Base-by-base conservation (phyloP, 2,797 vertebrate species). In the Takifugu rubripes region DNA sequence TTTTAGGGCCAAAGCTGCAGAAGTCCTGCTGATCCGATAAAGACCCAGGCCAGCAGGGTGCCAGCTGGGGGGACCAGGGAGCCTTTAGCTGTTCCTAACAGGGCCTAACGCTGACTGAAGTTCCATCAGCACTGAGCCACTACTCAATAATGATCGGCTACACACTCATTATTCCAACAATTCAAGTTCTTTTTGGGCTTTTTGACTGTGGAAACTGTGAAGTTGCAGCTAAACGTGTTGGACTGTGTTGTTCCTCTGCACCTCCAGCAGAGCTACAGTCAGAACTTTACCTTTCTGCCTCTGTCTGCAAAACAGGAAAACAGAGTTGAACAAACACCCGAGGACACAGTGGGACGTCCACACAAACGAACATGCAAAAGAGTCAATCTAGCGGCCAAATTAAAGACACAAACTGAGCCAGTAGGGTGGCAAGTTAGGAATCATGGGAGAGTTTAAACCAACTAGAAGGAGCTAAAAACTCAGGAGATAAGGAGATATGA, bases 241-340 rank as follows among this genome's bases (percentile, higher is more conserved):
- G 33, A 12, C 11, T 7, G 27, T 29, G 27, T 21, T 29, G 27
- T 29, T 29, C 7, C 27, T 29, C 27, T 29, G 27, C 27, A 7
- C 27, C 27, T 4, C 27, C 27, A 29, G 4, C 27, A 36, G 36
- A 40, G 14, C 36, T 40, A 33, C 33, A 14, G 55, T 52, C 51
- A 56, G 4, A 70, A 72, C 66, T 78, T 79, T 62, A 60, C 52
- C 69, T 56, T 78, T 75, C 68, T 62, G 21, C 21, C 56, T 61
- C 70, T 65, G 68, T 68, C 72, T 67, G 77, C 57, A 75, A 75
- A 79, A 72, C 58, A 81, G 60, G 64, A 79, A 61, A 57, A 54
- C 56, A 56, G 51, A 3, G 21, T 52, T 31, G 54, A 42, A 27
- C 9, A 71, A 61, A 64, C 61, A 64, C 21, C 54, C 52, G 61